Base-by-base conservation (phyloP, 2,888 invertebrate genomes). In the Aethes cnicana region DNA sequence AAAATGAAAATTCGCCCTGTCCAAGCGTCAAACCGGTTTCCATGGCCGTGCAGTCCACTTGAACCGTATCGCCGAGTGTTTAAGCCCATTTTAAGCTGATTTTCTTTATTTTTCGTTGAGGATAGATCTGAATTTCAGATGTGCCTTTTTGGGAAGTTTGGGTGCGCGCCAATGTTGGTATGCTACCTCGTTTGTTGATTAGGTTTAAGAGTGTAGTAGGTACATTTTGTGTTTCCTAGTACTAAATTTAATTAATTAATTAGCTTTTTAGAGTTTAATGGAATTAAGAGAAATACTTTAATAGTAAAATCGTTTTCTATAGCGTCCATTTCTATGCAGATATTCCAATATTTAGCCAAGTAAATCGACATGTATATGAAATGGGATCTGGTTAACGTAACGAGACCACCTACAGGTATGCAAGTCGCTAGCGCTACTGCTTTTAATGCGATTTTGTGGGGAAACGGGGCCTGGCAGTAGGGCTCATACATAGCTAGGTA, bases 1-100 rank as follows among this genome's bases (percentile, higher is more conserved):
- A 33, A 26, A 44, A 52, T 46, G 52, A 52, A 52, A 52, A 52
- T 52, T 52, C 52, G n/a, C 52, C 37, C 25, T 21, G 37, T 25
- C 46, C 39, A 33, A 52, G 32, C 46, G 46, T 52, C 52, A 46
- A 46, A 52, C 44, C 44, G 39, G 39, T 52, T 52, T 37, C 32
- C 21, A 26, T 17, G 26, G 14, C 42, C 37, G 35, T 21, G 18
- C 32, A 16, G n/a, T 3, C 25, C 14, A 39, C 23, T 46, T 39
- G 32, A 39, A 33, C 52, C 46, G 20, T 52, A 52, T 25, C 11
- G 32, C 44, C 6, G 8, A 7, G 39, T 26, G 25, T 20, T 33
- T 39, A 39, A 46, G 39, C 20, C 39, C 37, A 32, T 52, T 46
- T 52, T 18, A 14, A 32, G 16, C 25, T 18, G 44, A 11, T 6